phyloP scores from a whole-genome alignment of 1,140 invertebrate species.

The Augochlora pura region DNA sequence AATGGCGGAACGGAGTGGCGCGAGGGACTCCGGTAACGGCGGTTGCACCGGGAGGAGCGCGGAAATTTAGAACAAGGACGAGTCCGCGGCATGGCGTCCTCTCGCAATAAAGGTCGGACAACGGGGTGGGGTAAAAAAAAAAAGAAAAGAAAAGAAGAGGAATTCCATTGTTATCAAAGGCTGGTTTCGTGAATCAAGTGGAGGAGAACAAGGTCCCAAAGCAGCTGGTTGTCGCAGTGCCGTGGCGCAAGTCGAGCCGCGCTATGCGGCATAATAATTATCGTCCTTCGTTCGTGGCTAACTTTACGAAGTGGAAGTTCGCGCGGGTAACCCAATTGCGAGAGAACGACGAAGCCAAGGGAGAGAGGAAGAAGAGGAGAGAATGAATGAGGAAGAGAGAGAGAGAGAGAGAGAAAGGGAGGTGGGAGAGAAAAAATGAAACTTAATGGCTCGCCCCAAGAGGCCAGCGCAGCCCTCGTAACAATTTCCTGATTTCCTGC shows the following conservation, averaged over 20 bases:
- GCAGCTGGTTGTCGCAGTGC: slow-evolving; percentile 56
- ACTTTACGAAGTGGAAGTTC: slow-evolving; percentile 58
- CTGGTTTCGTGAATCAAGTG: slow-evolving; percentile 42
- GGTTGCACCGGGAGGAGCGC: neutral
- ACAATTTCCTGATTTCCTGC: slow-evolving; percentile 44
- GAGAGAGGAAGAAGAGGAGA: neutral
- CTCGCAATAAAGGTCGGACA: neutral
- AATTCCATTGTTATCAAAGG: slow-evolving; percentile 36
- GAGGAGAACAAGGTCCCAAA: slow-evolving; percentile 41
- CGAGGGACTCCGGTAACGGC: neutral
- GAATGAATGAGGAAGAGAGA: neutral
- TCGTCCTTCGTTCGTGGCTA: slow-evolving; percentile 61
- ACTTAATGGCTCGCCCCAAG: slow-evolving; percentile 49
- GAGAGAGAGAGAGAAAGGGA: neutral
- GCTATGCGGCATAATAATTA: slow-evolving; percentile 66
- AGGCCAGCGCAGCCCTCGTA: slow-evolving; percentile 9
- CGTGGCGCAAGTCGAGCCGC: slow-evolving; percentile 47
- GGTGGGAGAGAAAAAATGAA: slow-evolving; percentile 49
- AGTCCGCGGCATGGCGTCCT: neutral
- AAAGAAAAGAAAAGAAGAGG: neutral
- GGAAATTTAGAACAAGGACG: neutral
- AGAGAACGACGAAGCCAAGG: slow-evolving; percentile 13
- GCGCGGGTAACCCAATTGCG: slow-evolving; percentile 55
- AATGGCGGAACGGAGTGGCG: neutral
- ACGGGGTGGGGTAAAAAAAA: neutral